Percentiles rank a stretch among this genome's conserved stretches.
Evolutionary conservation across 2,113 vertebrate genomes (phyloP).

Genomic region (Tetrao urogallus): DNA sequence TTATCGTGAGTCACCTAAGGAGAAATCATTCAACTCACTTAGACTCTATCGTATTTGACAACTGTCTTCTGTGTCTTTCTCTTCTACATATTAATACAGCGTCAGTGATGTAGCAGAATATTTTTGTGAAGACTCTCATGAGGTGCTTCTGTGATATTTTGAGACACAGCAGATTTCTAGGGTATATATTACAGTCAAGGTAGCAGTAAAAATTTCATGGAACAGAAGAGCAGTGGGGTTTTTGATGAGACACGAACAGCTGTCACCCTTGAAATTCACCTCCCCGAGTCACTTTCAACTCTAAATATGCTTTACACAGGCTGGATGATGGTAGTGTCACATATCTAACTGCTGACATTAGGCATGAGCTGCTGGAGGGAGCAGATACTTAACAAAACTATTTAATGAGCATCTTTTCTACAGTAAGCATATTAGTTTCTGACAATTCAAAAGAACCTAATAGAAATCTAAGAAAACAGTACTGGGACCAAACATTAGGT

Average conservation of each 20-base stretch:
- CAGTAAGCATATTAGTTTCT: not conserved
- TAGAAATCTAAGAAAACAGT: not conserved
- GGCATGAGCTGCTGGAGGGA: conserved; percentile 32
- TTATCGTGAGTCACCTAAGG: not conserved
- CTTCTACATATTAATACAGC: conserved; percentile 12
- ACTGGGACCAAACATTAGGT: not conserved
- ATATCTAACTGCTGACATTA: conserved; percentile 10
- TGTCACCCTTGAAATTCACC: conserved; percentile 69
- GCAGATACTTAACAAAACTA: not conserved
- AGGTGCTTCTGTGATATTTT: conserved; percentile 39
- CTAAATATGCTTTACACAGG: conserved; percentile 35
- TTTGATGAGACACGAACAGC: conserved; percentile 72
- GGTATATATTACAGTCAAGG: conserved; percentile 47
- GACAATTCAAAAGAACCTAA: not conserved
- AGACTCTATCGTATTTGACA: not conserved
- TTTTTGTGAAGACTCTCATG: conserved; percentile 39
- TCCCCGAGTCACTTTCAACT: conserved; percentile 65
- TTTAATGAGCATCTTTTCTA: not conserved
- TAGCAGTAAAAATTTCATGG: conserved; percentile 56
- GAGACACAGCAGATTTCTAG: conserved; percentile 47
- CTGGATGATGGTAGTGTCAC: not conserved
- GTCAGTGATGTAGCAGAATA: conserved; percentile 3
- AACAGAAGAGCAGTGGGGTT: conserved; percentile 46
- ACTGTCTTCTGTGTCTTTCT: not conserved
- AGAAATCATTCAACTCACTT: not conserved